A percentile compares a stretch with the other conserved stretches of the same genome.
phyloP scores from a whole-genome alignment of 2,797 vertebrate species.

The Salmo trutta region DNA sequence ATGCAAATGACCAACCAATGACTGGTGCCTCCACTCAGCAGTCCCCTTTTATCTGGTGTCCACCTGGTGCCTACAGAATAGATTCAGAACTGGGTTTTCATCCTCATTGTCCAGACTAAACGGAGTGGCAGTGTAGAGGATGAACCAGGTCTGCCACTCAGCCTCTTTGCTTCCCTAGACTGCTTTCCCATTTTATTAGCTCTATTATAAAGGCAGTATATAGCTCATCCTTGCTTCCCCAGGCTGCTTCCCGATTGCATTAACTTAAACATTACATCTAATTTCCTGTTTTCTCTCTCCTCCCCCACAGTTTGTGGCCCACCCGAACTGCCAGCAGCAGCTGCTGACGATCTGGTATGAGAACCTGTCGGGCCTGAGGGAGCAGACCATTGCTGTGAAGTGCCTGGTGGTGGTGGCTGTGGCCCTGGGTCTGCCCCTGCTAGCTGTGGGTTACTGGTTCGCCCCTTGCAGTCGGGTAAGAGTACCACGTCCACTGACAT shows the following conservation, averaged over 20 bases:
- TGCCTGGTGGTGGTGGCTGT: conserved; percentile 87
- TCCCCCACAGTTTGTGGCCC: conserved; percentile 83
- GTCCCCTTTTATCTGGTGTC: background rate
- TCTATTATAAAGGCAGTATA: no score
- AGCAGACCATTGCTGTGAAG: conserved; percentile 84
- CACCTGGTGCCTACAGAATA: background rate
- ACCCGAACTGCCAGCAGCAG: conserved; percentile 91
- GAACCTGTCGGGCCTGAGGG: conserved; percentile 84
- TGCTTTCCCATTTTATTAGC: no score
- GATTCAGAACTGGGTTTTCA: no score
- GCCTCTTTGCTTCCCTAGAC: background rate
- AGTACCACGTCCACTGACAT: background rate
- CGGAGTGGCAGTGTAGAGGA: no score
- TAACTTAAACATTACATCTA: background rate
- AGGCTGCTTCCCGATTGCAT: background rate
- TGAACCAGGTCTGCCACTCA: background rate
- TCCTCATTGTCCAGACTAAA: no score
- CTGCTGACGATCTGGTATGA: conserved; percentile 90
- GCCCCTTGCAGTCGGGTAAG: conserved; percentile 88
- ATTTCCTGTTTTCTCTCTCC: no score
- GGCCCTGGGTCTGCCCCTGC: conserved; percentile 83
- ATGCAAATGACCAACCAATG: background rate
- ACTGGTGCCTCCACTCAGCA: background rate
- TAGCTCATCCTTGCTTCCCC: background rate
- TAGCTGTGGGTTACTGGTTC: conserved; percentile 87